These are phyloP conservation scores for Hippopotamyrus pictus DNA, from an alignment of 2,797 vertebrate species.

Conservation along the genomic window DNA sequence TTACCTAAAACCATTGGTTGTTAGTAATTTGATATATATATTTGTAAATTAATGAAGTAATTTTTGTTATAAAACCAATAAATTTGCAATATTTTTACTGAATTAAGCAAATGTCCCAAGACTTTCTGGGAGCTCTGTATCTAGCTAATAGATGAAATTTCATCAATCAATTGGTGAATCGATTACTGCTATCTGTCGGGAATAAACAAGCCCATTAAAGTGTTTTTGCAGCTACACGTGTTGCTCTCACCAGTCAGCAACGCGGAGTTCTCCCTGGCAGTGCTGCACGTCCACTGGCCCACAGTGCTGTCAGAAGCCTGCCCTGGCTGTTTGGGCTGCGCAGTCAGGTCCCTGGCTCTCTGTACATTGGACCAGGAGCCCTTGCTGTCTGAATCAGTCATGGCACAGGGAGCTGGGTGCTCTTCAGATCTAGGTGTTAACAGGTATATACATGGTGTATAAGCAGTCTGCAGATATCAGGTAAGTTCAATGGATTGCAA, in stretches of 20 bases:
- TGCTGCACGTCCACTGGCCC: background rate
- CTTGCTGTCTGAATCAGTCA: conserved; percentile 52
- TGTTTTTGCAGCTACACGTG: background rate
- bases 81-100: background rate
- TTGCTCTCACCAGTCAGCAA: background rate
- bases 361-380: conserved; percentile 50
- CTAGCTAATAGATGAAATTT: background rate
- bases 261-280: background rate
- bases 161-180: background rate
- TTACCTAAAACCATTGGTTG: background rate
- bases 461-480: background rate
- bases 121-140: background rate
- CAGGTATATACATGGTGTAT: background rate
- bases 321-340: conserved; percentile 12
- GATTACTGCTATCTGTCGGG: background rate
- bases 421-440: conserved; percentile 19
- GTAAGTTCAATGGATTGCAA: background rate
- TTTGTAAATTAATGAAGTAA: background rate
- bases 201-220: background rate
- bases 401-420: conserved; percentile 4
- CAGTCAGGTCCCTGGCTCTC: conserved; percentile 44
- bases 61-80: background rate
- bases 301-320: background rate
- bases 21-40: background rate
- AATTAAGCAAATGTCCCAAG: background rate